Conservation (phyloP, 2,113 vertebrate species). For the Malurus cyaneus region DNA sequence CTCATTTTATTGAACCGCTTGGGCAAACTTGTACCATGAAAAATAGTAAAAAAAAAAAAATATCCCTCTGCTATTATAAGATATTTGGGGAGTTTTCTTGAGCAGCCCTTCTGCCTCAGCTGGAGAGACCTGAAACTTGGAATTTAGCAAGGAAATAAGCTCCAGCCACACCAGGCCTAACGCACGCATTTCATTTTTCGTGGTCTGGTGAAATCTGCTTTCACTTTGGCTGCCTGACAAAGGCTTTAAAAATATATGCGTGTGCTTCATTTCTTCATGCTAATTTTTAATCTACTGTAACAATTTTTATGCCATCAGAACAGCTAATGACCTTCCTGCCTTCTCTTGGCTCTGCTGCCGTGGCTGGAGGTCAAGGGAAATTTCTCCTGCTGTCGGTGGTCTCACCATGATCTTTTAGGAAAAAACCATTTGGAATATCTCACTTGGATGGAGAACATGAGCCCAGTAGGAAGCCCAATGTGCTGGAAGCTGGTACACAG, state of each 20-base stretch:
- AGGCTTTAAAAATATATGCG: slow-evolving; percentile 12
- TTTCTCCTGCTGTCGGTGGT: neutral
- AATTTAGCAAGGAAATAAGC: slow-evolving; percentile 42
- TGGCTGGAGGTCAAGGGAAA: neutral
- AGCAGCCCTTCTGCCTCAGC: neutral
- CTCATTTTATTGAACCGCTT: neutral
- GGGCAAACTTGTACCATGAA: neutral
- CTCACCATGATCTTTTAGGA: neutral
- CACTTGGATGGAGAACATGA: neutral
- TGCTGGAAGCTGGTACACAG: neutral
- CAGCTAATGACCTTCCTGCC: slow-evolving; percentile 23
- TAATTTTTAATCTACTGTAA: slow-evolving; percentile 65
- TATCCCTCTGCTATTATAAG: neutral
- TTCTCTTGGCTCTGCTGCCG: neutral
- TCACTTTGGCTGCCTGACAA: slow-evolving; percentile 52
- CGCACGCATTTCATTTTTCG: neutral
- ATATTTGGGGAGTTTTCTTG: neutral
- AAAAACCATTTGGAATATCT: neutral
- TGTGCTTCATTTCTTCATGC: slow-evolving; percentile 53
- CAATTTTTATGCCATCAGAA: slow-evolving; percentile 18
- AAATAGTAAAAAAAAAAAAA: neutral
- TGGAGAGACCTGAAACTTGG: slow-evolving; percentile 5
- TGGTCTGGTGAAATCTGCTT: slow-evolving; percentile 63
- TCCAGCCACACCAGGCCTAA: neutral
- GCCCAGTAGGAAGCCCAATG: neutral